A percentile compares a stretch with the other conserved stretches of the same genome.
Conservation (phyloP, 23 tunicate genomes). For the Trididemnum miniatum region DNA sequence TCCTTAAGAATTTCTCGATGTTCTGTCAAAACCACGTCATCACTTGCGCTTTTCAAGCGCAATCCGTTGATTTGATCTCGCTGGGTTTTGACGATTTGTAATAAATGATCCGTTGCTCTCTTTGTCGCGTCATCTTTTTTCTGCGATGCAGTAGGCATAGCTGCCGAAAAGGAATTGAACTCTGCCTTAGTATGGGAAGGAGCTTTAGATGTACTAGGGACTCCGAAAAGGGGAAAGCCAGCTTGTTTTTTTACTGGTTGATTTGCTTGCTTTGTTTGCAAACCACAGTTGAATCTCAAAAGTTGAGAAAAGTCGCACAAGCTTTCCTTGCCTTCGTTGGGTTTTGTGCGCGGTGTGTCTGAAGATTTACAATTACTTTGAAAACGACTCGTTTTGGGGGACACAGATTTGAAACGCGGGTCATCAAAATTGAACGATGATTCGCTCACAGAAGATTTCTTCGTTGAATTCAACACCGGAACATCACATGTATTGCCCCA, state of each 20-base stretch:
- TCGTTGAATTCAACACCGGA: neutral
- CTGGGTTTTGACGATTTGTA: neutral
- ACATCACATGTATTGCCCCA: constrained; percentile 1
- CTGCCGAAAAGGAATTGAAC: too few relatives aligned
- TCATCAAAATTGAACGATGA: constrained; percentile 34
- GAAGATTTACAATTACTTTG: neutral
- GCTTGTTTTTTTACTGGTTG: too few relatives aligned
- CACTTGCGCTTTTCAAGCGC: neutral
- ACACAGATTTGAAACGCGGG: neutral
- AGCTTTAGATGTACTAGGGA: too few relatives aligned
- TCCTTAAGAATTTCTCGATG: neutral
- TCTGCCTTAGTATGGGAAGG: too few relatives aligned
- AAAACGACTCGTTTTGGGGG: neutral
- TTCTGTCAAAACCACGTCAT: neutral
- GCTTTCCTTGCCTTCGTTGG: neutral
- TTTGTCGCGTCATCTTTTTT: neutral
- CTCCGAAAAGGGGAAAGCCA: too few relatives aligned
- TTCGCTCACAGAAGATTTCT: constrained; percentile 12
- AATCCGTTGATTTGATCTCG: neutral
- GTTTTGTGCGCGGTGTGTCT: neutral
- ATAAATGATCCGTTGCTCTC: neutral
- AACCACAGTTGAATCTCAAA: neutral
- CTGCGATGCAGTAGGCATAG: too few relatives aligned
- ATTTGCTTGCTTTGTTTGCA: neutral
- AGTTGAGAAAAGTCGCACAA: constrained; percentile 18